A percentile compares a stretch with the other conserved stretches of the same genome.
These are phyloP conservation scores for Plectropomus leopardus DNA, from an alignment of 2,113 vertebrate genomes.

Conservation along the genomic window DNA sequence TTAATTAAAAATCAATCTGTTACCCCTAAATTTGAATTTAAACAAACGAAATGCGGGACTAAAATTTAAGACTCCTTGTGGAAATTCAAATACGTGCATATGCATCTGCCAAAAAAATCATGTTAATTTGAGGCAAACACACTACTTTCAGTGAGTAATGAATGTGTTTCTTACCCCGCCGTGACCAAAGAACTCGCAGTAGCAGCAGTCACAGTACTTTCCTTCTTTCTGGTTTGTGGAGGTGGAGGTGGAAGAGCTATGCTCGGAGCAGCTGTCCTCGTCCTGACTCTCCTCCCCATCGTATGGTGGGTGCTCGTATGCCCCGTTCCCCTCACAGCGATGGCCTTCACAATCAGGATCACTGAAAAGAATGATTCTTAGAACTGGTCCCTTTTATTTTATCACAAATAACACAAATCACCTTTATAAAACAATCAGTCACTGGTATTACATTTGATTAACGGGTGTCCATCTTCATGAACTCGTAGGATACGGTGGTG, in stretches of 20 bases:
- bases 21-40: background rate
- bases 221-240: slow-evolving; percentile 99
- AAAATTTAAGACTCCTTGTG: no score
- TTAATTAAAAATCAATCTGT: background rate
- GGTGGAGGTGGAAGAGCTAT: slow-evolving; percentile 99
- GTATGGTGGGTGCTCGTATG: slow-evolving; percentile 92
- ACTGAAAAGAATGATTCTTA: slow-evolving; percentile 71
- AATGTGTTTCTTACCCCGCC: slow-evolving; percentile 90
- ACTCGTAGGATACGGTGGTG: background rate
- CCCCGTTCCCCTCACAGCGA: slow-evolving; percentile 92
- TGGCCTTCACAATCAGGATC: slow-evolving; percentile 98
- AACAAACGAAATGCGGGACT: background rate
- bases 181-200: slow-evolving; percentile 99
- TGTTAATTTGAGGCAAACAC: background rate
- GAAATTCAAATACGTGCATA: background rate
- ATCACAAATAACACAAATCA: background rate
- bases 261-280: slow-evolving; percentile 98
- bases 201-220: slow-evolving; percentile 99
- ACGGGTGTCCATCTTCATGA: background rate
- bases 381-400: background rate
- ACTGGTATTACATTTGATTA: background rate
- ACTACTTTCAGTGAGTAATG: background rate
- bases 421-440: background rate
- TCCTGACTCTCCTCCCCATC: slow-evolving; percentile 97
- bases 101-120: background rate